These are phyloP conservation scores for Phoxinus dragarum DNA, from an alignment of 2,797 vertebrate species.

Conservation along the genomic window DNA sequence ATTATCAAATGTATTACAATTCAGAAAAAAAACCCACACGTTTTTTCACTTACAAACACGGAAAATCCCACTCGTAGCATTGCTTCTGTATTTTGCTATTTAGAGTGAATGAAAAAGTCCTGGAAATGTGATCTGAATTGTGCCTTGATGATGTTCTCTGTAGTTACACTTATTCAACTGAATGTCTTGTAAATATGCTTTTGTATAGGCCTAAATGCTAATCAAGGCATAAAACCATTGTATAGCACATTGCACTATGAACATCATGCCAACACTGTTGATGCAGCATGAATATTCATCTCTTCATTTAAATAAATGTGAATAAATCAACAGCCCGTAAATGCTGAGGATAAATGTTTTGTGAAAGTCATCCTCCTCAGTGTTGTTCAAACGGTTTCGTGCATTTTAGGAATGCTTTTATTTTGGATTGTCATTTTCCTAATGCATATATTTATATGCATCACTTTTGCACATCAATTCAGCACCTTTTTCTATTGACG, in stretches of 20 bases:
- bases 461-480: slow-evolving; percentile 23
- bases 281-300: slow-evolving; percentile 29
- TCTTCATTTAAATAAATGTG: slow-evolving; percentile 1
- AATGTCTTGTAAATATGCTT: slow-evolving; percentile 45
- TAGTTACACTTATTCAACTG: not conserved
- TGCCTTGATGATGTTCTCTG: slow-evolving; percentile 31
- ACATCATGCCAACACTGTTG: not conserved
- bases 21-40: not conserved
- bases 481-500: slow-evolving; percentile 31
- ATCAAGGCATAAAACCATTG: not conserved
- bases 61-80: not conserved
- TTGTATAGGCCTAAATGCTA: slow-evolving; percentile 10
- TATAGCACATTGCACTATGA: slow-evolving; percentile 32
- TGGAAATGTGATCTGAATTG: slow-evolving; percentile 30
- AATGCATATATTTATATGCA: slow-evolving; percentile 10
- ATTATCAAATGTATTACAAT: not conserved
- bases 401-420: slow-evolving; percentile 22
- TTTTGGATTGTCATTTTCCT: slow-evolving; percentile 4
- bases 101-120: not conserved
- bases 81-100: slow-evolving; percentile 1
- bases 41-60: not conserved
- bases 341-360: not conserved
- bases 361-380: not conserved
- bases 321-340: slow-evolving; percentile 1
- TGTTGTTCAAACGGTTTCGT: not conserved